phyloP scores from a whole-genome alignment of 2,797 vertebrate genomes.

The Prionace glauca region DNA sequence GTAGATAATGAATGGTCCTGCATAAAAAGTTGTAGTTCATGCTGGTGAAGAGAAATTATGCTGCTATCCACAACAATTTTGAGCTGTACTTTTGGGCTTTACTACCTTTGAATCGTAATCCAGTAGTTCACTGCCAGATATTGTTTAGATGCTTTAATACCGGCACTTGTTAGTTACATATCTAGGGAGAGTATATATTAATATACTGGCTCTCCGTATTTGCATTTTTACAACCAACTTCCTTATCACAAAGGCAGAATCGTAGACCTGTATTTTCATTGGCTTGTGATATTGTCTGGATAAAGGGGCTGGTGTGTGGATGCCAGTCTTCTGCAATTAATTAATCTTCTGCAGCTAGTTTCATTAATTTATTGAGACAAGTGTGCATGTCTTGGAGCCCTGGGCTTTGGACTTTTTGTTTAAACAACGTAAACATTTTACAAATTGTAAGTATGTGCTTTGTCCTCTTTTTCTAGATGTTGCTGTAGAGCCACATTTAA shows the following conservation, averaged over 20 bases:
- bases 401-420: not conserved
- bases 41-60: not conserved
- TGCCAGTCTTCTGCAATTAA: not conserved
- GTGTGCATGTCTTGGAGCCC: not conserved
- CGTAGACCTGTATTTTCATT: not conserved
- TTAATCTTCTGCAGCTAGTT: not conserved
- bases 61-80: not conserved
- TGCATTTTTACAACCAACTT: not conserved
- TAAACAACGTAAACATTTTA: not conserved
- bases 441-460: not conserved
- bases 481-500: not conserved
- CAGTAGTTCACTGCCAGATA: not conserved
- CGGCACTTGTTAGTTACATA: not conserved
- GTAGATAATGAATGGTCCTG: not conserved
- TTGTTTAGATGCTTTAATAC: not conserved
- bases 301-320: not conserved
- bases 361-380: not conserved
- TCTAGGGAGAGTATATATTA: not conserved
- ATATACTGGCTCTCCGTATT: not conserved
- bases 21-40: not conserved
- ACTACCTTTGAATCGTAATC: slow-evolving; percentile 13
- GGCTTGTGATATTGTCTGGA: not conserved
- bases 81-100: slow-evolving; percentile 12
- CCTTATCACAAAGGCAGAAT: not conserved
- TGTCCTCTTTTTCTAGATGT: not conserved